phyloP scores from a whole-genome alignment of 2,797 vertebrate genomes.

The Sebastes matsubarae region DNA sequence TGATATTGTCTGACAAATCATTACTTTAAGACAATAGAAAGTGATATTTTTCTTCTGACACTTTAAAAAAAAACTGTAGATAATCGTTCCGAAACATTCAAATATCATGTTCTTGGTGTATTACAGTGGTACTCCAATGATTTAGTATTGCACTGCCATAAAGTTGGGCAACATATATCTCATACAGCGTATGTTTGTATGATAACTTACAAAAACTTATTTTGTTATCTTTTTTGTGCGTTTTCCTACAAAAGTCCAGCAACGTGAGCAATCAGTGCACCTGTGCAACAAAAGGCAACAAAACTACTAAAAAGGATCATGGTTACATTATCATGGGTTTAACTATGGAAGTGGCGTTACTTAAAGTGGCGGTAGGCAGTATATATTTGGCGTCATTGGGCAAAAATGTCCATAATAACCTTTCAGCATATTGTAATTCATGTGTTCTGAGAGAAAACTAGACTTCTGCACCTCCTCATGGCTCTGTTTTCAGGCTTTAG shows the following conservation, averaged over 20 bases:
- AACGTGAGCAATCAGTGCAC: background rate
- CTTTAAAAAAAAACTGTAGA: background rate
- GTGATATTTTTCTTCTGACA: background rate
- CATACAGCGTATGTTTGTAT: background rate
- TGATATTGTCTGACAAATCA: background rate
- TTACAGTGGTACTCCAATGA: background rate
- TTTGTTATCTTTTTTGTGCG: background rate
- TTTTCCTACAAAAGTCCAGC: background rate
- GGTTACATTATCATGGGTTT: no score
- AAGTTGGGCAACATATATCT: background rate
- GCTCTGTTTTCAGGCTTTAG: no score
- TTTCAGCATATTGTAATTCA: no score
- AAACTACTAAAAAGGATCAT: background rate
- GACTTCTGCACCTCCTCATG: no score
- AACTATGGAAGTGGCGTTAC: background rate
- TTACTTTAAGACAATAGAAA: background rate
- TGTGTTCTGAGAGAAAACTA: no score
- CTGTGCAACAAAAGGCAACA: background rate
- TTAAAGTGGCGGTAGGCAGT: no score
- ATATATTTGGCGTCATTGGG: no score
- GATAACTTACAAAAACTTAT: background rate
- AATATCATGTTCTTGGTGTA: background rate
- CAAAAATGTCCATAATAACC: no score
- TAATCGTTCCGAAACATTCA: background rate
- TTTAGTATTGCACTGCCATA: background rate